Conservation (phyloP, 2,113 vertebrate species). For the Caranx ignobilis region DNA sequence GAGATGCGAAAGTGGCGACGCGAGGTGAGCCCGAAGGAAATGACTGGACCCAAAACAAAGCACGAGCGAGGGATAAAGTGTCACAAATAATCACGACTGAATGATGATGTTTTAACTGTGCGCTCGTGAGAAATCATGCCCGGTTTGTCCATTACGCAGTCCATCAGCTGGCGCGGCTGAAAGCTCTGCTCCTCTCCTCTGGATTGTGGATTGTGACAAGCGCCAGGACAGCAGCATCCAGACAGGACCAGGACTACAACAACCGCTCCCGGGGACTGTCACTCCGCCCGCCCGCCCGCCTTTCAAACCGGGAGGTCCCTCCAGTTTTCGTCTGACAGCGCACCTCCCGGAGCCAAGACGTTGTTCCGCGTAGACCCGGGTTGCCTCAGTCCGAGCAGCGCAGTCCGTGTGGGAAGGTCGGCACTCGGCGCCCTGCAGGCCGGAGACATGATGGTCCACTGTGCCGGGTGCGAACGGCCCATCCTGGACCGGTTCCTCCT, state of each 20-base stretch:
- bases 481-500: constrained; percentile 95
- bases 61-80: constrained; percentile 38
- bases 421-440: constrained; percentile 82
- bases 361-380: constrained; percentile 81
- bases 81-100: constrained; percentile 21
- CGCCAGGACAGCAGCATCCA: constrained; percentile 33
- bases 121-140: constrained; percentile 39
- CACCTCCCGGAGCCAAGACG: constrained; percentile 80
- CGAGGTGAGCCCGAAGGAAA: constrained; percentile 88
- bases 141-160: constrained; percentile 38
- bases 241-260: constrained; percentile 41
- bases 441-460: constrained; percentile 95
- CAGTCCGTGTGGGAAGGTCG: constrained; percentile 79
- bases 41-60: constrained; percentile 71
- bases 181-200: constrained; percentile 37
- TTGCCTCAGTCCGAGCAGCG: constrained; percentile 80
- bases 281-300: constrained; percentile 14
- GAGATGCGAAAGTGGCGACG: constrained; percentile 90
- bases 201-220: constrained; percentile 81
- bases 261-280: constrained; percentile 45
- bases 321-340: constrained; percentile 61
- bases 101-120: constrained; percentile 30
- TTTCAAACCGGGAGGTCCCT: constrained; percentile 30
- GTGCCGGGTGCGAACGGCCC: constrained; percentile 97
- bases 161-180: constrained; percentile 55